These are phyloP conservation scores for Caenorhabditis sinica DNA, from an alignment of 2,888 invertebrate species.

Conservation along the genomic window DNA sequence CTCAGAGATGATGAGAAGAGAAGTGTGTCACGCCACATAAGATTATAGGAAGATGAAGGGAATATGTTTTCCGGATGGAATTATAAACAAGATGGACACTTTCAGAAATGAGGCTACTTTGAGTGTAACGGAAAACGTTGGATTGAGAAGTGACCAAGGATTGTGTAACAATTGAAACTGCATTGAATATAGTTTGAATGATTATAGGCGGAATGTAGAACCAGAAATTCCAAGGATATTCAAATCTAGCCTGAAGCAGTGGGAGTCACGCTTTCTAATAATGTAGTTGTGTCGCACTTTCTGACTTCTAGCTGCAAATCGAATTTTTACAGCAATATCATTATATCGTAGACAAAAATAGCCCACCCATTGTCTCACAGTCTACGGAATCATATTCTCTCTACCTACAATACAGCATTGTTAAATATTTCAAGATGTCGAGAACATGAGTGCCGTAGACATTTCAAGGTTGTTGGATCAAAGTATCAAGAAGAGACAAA, in stretches of 20 bases:
- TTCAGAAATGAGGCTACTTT: slow-evolving; percentile 3
- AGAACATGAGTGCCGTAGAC: slow-evolving; percentile 41
- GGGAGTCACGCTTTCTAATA: no score
- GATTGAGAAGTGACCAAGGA: neutral
- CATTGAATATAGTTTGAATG: no score
- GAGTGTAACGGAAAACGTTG: neutral
- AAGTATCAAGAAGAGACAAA: slow-evolving; percentile 41
- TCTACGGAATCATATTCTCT: neutral
- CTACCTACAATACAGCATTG: neutral
- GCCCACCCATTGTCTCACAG: no score
- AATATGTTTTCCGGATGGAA: slow-evolving; percentile 13
- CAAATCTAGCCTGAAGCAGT: no score
- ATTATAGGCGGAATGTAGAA: no score
- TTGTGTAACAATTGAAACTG: no score
- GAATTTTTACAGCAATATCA: no score
- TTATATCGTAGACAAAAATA: no score
- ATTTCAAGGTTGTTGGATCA: slow-evolving; percentile 48
- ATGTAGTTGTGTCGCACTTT: no score
- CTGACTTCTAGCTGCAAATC: no score
- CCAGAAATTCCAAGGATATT: no score
- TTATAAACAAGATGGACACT: slow-evolving; percentile 14
- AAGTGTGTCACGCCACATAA: slow-evolving; percentile 40
- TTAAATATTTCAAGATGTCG: slow-evolving; percentile 12
- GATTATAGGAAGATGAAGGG: slow-evolving; percentile 45
- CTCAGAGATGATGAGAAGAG: slow-evolving; percentile 38